These are phyloP conservation scores for Natator depressus DNA, from an alignment of 2,113 vertebrate species.

Conservation along the genomic window DNA sequence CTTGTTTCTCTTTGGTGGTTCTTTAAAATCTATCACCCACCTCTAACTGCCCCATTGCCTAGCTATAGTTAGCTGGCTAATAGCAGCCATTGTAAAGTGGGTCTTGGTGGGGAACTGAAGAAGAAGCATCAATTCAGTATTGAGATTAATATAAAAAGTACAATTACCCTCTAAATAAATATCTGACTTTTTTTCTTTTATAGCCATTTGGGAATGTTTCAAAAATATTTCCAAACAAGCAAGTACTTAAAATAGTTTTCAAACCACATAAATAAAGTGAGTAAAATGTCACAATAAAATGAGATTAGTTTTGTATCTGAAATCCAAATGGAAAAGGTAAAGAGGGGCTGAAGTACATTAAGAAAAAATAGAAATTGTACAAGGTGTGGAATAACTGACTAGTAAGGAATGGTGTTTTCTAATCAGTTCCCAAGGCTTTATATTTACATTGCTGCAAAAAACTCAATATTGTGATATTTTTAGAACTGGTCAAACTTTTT, in stretches of 20 bases:
- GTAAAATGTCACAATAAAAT: slow-evolving; percentile 36
- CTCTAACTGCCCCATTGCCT: not conserved
- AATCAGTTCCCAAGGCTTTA: not conserved
- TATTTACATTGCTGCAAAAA: not conserved
- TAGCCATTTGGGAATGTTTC: slow-evolving; percentile 19
- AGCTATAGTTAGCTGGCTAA: not conserved
- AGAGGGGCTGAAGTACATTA: not conserved
- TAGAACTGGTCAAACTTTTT: not conserved
- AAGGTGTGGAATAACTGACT: not conserved
- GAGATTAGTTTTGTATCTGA: slow-evolving; percentile 36
- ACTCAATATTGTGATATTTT: not conserved
- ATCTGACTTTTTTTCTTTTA: not conserved
- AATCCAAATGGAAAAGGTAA: slow-evolving; percentile 28
- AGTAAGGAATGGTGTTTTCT: not conserved
- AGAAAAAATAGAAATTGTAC: not conserved
- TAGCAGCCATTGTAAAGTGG: not conserved
- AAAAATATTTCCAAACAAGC: slow-evolving; percentile 14
- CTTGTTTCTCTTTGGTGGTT: too few relatives aligned
- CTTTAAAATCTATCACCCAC: too few relatives aligned
- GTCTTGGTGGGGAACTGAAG: not conserved
- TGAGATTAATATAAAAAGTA: slow-evolving; percentile 23
- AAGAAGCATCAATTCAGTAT: not conserved
- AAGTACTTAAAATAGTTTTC: not conserved
- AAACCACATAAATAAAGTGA: slow-evolving; percentile 29
- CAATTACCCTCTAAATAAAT: slow-evolving; percentile 4